Evolutionary conservation across 1,140 invertebrate species (phyloP).

Genomic region (Leucophenga varia): DNA sequence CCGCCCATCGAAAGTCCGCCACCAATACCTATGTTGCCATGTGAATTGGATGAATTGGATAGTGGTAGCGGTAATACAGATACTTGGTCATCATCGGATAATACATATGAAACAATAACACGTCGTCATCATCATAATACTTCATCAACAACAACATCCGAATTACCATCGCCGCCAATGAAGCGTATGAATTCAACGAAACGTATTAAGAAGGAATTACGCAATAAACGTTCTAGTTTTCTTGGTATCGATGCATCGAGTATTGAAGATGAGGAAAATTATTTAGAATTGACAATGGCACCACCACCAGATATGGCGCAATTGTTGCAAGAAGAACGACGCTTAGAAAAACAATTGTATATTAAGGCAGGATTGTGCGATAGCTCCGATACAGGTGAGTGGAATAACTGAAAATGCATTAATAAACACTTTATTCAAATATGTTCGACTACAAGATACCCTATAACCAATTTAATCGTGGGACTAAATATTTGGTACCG

Average conservation of each 20-base stretch:
- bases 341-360: slow-evolving; percentile 73
- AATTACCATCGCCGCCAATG: slow-evolving; percentile 58
- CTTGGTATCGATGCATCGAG: slow-evolving; percentile 75
- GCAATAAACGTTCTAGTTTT: slow-evolving; percentile 82
- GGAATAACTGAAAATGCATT: no score
- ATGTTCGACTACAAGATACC: no score
- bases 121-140: slow-evolving; percentile 27
- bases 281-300: slow-evolving; percentile 67
- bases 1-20: slow-evolving; percentile 66
- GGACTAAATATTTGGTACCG: no score
- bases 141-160: slow-evolving; percentile 7
- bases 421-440: no score
- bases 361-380: slow-evolving; percentile 64
- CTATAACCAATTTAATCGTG: no score
- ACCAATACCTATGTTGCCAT: slow-evolving; percentile 34
- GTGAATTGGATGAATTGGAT: slow-evolving; percentile 27
- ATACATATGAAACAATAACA: slow-evolving; percentile 48
- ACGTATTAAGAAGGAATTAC: slow-evolving; percentile 81
- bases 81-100: slow-evolving; percentile 43
- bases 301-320: slow-evolving; percentile 79
- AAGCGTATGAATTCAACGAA: slow-evolving; percentile 79
- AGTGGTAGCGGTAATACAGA: slow-evolving; percentile 29
- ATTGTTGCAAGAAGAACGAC: slow-evolving; percentile 75
- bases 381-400: slow-evolving; percentile 54
- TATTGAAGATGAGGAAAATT: slow-evolving; percentile 65